A percentile compares a stretch with the other conserved stretches of the same genome.
Evolutionary conservation across 2,797 vertebrate species (phyloP).

Genomic region (Streptopelia turtur): DNA sequence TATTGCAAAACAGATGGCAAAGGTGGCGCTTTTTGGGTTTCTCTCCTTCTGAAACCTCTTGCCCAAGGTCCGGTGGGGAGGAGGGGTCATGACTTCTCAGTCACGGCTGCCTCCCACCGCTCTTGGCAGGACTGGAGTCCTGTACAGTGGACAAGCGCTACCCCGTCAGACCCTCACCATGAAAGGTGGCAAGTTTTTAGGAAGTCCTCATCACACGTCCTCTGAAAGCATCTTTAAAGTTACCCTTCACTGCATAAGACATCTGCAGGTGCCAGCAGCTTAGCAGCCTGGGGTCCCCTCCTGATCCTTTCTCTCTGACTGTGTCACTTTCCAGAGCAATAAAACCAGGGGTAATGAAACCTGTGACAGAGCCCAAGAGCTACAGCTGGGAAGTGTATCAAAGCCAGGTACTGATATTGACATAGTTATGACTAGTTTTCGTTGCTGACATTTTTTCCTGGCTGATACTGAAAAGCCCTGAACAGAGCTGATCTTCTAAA

Average conservation of each 20-base stretch:
- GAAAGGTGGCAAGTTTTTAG: not conserved
- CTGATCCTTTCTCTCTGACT: fast-evolving
- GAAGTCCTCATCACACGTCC: fast-evolving
- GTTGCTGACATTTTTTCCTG: fast-evolving
- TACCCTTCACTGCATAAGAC: fast-evolving
- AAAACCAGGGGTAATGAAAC: not conserved
- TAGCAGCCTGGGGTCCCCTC: not conserved
- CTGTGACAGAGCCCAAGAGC: not conserved
- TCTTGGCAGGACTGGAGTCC: fast-evolving
- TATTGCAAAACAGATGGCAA: constrained; percentile 43
- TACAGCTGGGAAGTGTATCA: not conserved
- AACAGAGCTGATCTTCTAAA: fast-evolving
- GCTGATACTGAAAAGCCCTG: fast-evolving
- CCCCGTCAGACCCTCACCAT: fast-evolving
- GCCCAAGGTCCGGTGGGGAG: not conserved
- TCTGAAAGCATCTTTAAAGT: not conserved
- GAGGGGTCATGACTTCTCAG: fast-evolving
- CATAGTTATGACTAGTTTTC: fast-evolving
- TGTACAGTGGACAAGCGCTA: fast-evolving
- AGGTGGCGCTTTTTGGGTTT: not conserved
- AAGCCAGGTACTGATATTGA: not conserved
- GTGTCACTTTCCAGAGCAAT: not conserved
- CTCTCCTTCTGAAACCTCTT: not conserved
- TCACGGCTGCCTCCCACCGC: not conserved
- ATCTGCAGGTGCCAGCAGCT: not conserved